A percentile compares a stretch with the other conserved stretches of the same genome.
Evolutionary conservation across 2,797 vertebrate species (phyloP).

Genomic region (Calcarius lapponicus): DNA sequence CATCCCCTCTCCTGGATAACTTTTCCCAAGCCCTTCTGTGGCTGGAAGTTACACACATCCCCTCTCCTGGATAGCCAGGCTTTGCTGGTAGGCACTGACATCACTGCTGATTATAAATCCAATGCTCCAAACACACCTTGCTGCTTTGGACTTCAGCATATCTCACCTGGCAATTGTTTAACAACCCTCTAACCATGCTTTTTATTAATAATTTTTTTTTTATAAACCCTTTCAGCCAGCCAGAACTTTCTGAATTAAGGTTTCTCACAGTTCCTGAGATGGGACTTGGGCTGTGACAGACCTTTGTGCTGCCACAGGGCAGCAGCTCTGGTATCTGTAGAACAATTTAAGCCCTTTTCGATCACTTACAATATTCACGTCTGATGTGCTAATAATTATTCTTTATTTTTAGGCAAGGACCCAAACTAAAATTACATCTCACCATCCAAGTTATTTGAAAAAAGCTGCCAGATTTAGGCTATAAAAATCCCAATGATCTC

Average conservation of each 20-base stretch:
- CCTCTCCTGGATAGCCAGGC: not conserved
- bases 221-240: fast-evolving
- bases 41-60: not conserved
- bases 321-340: not conserved
- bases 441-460: conserved; percentile 68
- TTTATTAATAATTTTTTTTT: not conserved
- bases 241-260: not conserved
- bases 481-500: conserved; percentile 73
- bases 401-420: conserved; percentile 71
- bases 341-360: conserved; percentile 10
- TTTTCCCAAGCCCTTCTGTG: not conserved
- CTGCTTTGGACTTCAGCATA: not conserved
- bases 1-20: not conserved
- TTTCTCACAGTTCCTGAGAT: not conserved
- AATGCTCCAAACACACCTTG: not conserved
- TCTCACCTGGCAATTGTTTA: not conserved
- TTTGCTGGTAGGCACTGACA: no score
- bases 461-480: conserved; percentile 68
- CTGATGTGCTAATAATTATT: conserved; percentile 70
- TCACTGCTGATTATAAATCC: not conserved
- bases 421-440: conserved; percentile 72
- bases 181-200: not conserved
- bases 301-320: not conserved
- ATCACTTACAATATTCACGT: conserved; percentile 49
- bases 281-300: not conserved